phyloP scores from a whole-genome alignment of 2,113 vertebrate genomes.

The Leiothrix lutea region DNA sequence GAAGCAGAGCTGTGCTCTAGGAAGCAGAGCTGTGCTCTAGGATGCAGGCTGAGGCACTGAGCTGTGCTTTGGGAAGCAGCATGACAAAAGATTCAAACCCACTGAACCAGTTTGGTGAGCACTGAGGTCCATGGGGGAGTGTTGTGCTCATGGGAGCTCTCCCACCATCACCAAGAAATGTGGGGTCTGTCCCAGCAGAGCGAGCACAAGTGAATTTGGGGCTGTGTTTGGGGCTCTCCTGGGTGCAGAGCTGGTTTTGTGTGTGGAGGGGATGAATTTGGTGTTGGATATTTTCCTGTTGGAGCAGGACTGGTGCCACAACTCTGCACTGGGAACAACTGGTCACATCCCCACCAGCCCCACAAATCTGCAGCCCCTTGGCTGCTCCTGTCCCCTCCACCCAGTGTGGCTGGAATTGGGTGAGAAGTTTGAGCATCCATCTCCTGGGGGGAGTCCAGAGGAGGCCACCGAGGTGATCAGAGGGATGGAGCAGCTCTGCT shows the following conservation, averaged over 20 bases:
- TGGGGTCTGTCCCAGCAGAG: neutral
- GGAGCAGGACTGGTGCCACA: neutral
- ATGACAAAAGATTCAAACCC: accelerated
- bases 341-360: neutral
- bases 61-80: neutral
- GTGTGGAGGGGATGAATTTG: neutral
- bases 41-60: neutral
- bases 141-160: neutral
- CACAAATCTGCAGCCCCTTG: accelerated
- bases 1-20: no score
- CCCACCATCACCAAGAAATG: accelerated
- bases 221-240: neutral
- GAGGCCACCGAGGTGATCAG: neutral
- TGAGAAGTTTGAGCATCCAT: neutral
- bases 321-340: neutral
- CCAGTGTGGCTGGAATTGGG: neutral
- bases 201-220: neutral
- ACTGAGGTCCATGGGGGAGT: accelerated
- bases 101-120: accelerated
- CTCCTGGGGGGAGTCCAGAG: neutral
- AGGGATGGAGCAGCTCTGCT: neutral
- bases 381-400: neutral
- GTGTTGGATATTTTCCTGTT: neutral
- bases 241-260: accelerated
- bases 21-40: accelerated